Evolutionary conservation across 2,888 invertebrate species (phyloP).

Genomic region (Pollenia amentaria): DNA sequence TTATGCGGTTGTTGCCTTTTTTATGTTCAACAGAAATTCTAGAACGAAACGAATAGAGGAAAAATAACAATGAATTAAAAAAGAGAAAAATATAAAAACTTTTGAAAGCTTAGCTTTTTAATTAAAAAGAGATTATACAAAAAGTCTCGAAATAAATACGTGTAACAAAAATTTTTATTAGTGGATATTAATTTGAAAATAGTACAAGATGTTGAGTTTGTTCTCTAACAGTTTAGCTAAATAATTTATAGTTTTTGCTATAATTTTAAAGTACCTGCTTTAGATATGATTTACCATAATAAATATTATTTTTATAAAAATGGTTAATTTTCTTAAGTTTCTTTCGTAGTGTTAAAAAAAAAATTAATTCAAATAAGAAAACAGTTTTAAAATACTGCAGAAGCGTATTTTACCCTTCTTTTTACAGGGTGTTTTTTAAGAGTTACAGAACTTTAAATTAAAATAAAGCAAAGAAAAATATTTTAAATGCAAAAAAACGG

Average conservation of each 20-base stretch:
- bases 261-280: conserved; percentile 47
- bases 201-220: conserved; percentile 24
- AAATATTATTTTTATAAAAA: background rate
- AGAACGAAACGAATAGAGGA: background rate
- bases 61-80: conserved; percentile 8
- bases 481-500: no score
- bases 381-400: no score
- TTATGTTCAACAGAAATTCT: conserved; percentile 41
- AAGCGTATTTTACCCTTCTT: no score
- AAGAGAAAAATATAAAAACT: background rate
- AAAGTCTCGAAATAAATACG: background rate
- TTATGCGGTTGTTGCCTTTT: conserved; percentile 47
- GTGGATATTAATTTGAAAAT: background rate
- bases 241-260: background rate
- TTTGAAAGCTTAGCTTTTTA: conserved; percentile 66
- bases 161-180: conserved; percentile 3
- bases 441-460: no score
- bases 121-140: conserved; percentile 16
- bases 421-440: no score
- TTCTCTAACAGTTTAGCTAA: background rate
- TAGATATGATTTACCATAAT: background rate
- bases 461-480: no score
- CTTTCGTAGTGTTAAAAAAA: no score
- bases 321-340: no score
- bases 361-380: no score